Base-by-base conservation (phyloP, 2,888 invertebrate species). In the Campoplex capitator region DNA sequence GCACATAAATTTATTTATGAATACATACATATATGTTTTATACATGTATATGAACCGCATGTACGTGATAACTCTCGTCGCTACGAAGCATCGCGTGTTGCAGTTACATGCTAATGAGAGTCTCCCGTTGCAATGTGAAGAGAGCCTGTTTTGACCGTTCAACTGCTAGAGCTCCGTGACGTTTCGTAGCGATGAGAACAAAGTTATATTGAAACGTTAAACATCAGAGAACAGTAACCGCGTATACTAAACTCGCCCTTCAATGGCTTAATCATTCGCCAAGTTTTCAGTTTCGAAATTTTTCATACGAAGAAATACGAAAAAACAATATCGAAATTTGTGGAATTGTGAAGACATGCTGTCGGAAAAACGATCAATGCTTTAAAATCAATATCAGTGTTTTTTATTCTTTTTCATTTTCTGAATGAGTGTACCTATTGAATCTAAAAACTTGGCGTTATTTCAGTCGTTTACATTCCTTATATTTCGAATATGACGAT, bases 81-180 rank as follows among this genome's bases (percentile, higher is more conserved):
- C 85, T 77, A 56, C 35, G 85, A 85, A 80, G 81, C 56, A 85
- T 81, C 71, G 81, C 81, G 76, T 81, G 85, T 73, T 76, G 71
- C 76, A 73, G 85, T 56, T 77, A 76, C 65, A 85, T 81, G 77
- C 73, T 85, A 85, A 85, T 85, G 85, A 85, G 81, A 81, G 76
- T 77, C 77, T 71, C 81, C 71, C 73, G 81, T 77, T 81, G 81
- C 73, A 85, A 67, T 70, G 79, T 65, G n/a, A 68, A 65, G 68
- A 67, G 78, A 28, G 45, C 23, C 23, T 42, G 42, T 82, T 82
- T 75, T 56, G 56, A 42, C 38, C 76, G 76, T 83, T 76, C 70
- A 70, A 76, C 68, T 38, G 56, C 48, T 23, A 74, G 38, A n/a
- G 67, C 42, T 62, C 58, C 42, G 38, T 73, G 65, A 32, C 48